Conservation (phyloP, 1,140 invertebrate genomes). For the Caenorhabditis latens region DNA sequence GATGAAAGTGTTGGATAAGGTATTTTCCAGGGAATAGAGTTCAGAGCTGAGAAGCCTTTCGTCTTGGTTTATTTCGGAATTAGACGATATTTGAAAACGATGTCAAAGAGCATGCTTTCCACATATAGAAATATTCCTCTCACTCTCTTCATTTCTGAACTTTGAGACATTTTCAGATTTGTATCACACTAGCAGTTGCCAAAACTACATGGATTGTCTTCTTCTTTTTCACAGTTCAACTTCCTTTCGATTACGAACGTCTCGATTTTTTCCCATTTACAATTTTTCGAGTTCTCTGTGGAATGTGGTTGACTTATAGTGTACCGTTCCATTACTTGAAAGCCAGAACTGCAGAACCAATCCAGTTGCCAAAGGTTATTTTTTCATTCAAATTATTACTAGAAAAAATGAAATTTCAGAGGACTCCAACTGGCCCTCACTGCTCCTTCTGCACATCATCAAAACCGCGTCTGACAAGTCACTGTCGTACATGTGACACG, state of each 20-base stretch:
- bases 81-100: no score
- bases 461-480: neutral
- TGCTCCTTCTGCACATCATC: neutral
- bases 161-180: neutral
- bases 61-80: no score
- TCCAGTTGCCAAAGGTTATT: neutral
- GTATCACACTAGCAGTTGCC: neutral
- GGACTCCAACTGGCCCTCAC: neutral
- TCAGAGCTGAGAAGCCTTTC: neutral
- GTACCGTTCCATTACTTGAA: constrained; percentile 11
- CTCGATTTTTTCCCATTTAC: neutral
- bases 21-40: neutral
- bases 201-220: neutral
- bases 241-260: constrained; percentile 13
- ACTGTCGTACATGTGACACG: constrained; percentile 17
- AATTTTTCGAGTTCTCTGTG: neutral
- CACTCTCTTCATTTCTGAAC: no score
- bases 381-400: neutral
- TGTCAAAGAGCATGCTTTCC: no score
- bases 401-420: constrained; percentile 2
- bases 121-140: no score
- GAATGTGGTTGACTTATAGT: constrained; percentile 20
- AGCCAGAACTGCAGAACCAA: constrained; percentile 1
- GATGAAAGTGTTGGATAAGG: neutral
- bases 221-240: neutral